These are phyloP conservation scores for Drosophila atripex DNA, from an alignment of 2,888 invertebrate species.

Conservation along the genomic window DNA sequence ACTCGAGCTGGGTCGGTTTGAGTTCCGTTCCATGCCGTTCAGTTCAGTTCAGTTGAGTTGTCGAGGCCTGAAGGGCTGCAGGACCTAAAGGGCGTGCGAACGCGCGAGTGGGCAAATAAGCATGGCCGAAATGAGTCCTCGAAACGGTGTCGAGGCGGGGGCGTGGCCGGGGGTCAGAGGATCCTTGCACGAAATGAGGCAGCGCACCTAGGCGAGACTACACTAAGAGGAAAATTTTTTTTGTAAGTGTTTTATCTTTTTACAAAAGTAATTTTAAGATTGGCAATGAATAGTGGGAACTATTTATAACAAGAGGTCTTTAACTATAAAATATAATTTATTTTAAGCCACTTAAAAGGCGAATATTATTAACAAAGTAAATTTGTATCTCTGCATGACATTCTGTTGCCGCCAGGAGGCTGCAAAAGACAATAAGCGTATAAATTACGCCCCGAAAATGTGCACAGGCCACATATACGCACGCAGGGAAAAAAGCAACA, in stretches of 20 bases:
- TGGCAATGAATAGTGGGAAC: not conserved
- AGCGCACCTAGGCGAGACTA: conserved; percentile 2
- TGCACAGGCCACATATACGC: conserved; percentile 22
- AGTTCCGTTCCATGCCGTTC: not conserved
- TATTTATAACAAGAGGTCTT: no score
- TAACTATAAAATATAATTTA: not conserved
- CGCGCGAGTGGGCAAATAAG: conserved; percentile 41
- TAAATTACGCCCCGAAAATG: conserved; percentile 70
- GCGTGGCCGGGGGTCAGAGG: conserved; percentile 15
- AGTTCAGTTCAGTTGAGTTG: not conserved
- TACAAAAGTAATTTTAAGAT: not conserved
- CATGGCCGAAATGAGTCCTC: conserved; percentile 48
- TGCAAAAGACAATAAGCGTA: conserved; percentile 70
- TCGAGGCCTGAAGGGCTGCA: not conserved
- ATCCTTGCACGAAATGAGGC: conserved; percentile 11
- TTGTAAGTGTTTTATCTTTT: not conserved
- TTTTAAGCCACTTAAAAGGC: not conserved
- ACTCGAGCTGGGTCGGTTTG: not conserved
- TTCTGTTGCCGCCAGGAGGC: conserved; percentile 20
- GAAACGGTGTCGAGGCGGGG: conserved; percentile 15
- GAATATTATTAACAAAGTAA: not conserved
- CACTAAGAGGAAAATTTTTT: not conserved
- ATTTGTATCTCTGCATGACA: conserved; percentile 6
- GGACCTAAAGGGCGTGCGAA: conserved; percentile 34
- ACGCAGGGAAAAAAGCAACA: not conserved